Evolutionary conservation across 2,888 invertebrate species (phyloP).

Genomic region (Opisthograptis luteolata): DNA sequence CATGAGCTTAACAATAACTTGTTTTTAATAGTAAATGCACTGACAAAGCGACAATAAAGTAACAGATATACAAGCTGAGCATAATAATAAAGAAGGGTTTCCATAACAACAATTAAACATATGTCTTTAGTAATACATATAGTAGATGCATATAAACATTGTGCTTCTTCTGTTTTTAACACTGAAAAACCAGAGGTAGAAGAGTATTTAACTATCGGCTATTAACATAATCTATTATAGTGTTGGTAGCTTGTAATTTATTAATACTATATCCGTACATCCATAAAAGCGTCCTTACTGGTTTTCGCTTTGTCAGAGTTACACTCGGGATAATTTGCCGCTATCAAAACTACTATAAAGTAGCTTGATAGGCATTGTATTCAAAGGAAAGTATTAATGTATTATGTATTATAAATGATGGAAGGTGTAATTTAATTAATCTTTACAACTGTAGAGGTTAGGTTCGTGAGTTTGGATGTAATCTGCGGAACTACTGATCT

Average conservation of each 20-base stretch:
- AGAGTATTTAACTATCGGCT: too few relatives aligned
- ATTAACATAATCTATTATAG: too few relatives aligned
- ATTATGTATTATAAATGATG: constrained; percentile 50
- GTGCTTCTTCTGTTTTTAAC: too few relatives aligned
- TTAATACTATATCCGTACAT: background rate
- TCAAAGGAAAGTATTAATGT: constrained; percentile 74
- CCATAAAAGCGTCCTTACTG: background rate
- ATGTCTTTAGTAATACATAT: too few relatives aligned
- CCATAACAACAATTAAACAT: too few relatives aligned
- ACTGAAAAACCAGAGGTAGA: too few relatives aligned
- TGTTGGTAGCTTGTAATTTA: background rate
- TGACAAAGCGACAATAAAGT: constrained; percentile 8
- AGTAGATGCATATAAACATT: too few relatives aligned
- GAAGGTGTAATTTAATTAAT: constrained; percentile 53
- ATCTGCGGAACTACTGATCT: too few relatives aligned
- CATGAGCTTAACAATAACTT: constrained; percentile 38
- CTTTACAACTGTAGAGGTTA: too few relatives aligned
- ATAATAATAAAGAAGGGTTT: too few relatives aligned
- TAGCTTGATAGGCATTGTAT: constrained; percentile 50
- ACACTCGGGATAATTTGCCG: constrained; percentile 21
- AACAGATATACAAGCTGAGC: background rate
- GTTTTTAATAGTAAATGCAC: constrained; percentile 18
- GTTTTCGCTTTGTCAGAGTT: constrained; percentile 8
- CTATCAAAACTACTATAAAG: constrained; percentile 24
- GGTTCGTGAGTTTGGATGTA: too few relatives aligned